A percentile compares a stretch with the other conserved stretches of the same genome.
These are phyloP conservation scores for Mirounga angustirostris DNA, from an alignment of 2,113 vertebrate species.

Conservation along the genomic window DNA sequence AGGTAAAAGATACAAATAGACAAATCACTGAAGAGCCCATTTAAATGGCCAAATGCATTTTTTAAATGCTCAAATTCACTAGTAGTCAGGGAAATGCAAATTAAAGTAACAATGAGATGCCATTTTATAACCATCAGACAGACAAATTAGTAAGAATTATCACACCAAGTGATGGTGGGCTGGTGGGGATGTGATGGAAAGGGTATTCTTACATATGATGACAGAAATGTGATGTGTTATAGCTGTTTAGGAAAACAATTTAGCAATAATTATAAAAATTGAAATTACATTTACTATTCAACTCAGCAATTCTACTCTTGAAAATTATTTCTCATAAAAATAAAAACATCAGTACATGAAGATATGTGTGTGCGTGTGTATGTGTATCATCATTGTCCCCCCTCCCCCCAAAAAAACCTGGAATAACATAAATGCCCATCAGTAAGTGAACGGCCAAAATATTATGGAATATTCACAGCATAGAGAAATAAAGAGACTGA, in stretches of 20 bases:
- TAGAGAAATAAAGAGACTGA: neutral
- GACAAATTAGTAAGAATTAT: slow-evolving; percentile 69
- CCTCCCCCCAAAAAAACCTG: neutral
- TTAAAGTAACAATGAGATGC: slow-evolving; percentile 51
- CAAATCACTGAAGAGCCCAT: slow-evolving; percentile 37
- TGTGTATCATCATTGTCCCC: neutral
- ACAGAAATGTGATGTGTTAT: slow-evolving; percentile 47
- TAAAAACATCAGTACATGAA: slow-evolving; percentile 31
- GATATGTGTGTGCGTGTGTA: neutral
- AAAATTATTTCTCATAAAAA: slow-evolving; percentile 57
- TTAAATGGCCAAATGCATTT: neutral
- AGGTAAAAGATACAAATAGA: slow-evolving; percentile 31
- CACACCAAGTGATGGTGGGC: neutral
- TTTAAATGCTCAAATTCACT: slow-evolving; percentile 41
- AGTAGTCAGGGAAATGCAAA: slow-evolving; percentile 63
- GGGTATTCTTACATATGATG: neutral
- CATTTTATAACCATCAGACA: slow-evolving; percentile 55
- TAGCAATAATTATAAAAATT: slow-evolving; percentile 60
- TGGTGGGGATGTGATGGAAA: neutral
- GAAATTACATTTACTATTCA: slow-evolving; percentile 49
- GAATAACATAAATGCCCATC: slow-evolving; percentile 1
- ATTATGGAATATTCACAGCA: neutral
- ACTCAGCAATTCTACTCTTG: slow-evolving; percentile 40
- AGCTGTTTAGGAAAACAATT: slow-evolving; percentile 59
- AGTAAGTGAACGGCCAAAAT: neutral